phyloP scores from a whole-genome alignment of 2,113 vertebrate species.

The Passer montanus region DNA sequence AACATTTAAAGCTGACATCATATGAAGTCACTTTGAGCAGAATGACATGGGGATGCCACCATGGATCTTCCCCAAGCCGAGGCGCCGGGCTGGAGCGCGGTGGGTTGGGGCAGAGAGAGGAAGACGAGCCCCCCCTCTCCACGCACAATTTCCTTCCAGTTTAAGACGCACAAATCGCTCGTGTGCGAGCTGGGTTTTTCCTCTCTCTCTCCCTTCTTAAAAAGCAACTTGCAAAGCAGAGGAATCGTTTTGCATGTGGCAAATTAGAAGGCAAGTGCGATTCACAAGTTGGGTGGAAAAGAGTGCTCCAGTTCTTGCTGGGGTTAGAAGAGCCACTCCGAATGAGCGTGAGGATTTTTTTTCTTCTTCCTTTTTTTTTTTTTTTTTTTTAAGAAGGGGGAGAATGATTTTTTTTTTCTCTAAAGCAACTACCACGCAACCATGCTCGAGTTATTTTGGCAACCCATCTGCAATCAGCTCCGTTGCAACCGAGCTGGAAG shows the following conservation, averaged over 20 bases:
- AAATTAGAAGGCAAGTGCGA: conserved; percentile 71
- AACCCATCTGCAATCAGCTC: conserved; percentile 68
- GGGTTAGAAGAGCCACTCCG: conserved; percentile 65
- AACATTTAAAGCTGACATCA: conserved; percentile 89
- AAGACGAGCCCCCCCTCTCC: conserved; percentile 41
- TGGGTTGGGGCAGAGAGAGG: conserved; percentile 61
- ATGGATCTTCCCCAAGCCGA: conserved; percentile 56
- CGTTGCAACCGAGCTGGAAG: conserved; percentile 61
- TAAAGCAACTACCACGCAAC: conserved; percentile 61
- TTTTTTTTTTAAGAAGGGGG: background rate
- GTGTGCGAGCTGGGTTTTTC: conserved; percentile 54
- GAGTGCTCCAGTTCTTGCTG: conserved; percentile 63
- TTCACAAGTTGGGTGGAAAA: conserved; percentile 69
- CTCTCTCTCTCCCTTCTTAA: conserved; percentile 67
- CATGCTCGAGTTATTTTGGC: conserved; percentile 66
- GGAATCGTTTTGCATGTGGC: conserved; percentile 71
- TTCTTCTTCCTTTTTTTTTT: background rate
- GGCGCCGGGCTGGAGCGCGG: conserved; percentile 38
- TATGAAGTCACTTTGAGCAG: conserved; percentile 83
- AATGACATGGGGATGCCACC: conserved; percentile 79
- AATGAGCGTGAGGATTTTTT: conserved; percentile 57
- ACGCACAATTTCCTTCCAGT: conserved; percentile 63
- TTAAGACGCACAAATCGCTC: conserved; percentile 60
- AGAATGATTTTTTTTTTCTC: conserved; percentile 19
- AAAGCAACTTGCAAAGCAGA: conserved; percentile 67